Evolutionary conservation across 2,113 vertebrate species (phyloP).

Genomic region (Rhagologus leucostigma): DNA sequence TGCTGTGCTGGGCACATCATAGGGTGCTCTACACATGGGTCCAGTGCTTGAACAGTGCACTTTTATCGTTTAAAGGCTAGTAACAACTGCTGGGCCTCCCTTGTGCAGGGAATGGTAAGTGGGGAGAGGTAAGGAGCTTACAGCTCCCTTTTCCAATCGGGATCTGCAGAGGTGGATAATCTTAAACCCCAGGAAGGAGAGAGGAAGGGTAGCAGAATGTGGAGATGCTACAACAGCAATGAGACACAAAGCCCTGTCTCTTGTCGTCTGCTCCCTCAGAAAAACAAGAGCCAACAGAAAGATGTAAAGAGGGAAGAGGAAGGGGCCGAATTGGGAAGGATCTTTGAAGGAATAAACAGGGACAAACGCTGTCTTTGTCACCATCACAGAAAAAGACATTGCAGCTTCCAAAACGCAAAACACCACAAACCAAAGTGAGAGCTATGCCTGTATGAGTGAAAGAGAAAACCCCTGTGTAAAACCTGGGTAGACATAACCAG

Average conservation of each 20-base stretch:
- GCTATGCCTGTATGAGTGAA: fast-evolving
- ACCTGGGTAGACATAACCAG: not conserved
- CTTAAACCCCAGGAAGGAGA: not conserved
- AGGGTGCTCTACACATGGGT: too few species aligned
- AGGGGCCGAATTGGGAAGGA: not conserved
- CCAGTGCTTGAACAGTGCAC: not conserved
- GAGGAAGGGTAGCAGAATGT: not conserved
- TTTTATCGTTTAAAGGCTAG: not conserved
- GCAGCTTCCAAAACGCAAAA: not conserved
- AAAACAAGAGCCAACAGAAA: not conserved
- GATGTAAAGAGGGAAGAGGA: not conserved
- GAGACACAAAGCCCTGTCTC: not conserved
- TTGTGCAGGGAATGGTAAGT: fast-evolving
- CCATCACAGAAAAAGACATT: not conserved
- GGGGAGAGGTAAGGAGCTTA: not conserved
- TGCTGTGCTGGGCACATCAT: fast-evolving
- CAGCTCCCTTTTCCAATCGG: not conserved
- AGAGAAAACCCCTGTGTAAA: not conserved
- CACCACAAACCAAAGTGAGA: not conserved
- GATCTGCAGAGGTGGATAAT: not conserved
- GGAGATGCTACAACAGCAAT: not conserved
- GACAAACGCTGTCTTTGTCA: not conserved
- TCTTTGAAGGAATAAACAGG: not conserved
- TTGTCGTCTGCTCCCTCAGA: not conserved
- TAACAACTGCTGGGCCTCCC: not conserved